phyloP scores from a whole-genome alignment of 2,797 vertebrate species.

The Characodon lateralis region DNA sequence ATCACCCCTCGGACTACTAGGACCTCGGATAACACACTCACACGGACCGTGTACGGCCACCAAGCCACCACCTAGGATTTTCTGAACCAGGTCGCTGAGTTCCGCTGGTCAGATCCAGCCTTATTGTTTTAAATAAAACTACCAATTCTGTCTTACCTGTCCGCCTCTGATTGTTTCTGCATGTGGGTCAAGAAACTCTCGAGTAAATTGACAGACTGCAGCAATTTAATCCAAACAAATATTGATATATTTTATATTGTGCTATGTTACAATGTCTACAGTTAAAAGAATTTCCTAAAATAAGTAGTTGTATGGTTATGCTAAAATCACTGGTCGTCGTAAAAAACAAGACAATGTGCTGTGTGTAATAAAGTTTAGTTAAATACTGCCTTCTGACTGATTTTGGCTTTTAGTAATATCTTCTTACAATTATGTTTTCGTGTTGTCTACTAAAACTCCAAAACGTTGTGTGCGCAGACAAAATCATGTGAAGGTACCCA shows the following conservation, averaged over 20 bases:
- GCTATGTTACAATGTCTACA: too few relatives aligned
- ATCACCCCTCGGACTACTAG: too few relatives aligned
- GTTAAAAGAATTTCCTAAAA: too few relatives aligned
- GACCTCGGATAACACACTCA: too few relatives aligned
- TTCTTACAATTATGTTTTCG: background rate
- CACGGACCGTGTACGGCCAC: too few relatives aligned
- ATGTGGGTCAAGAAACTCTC: too few relatives aligned
- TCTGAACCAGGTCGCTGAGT: too few relatives aligned
- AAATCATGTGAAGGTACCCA: constrained; percentile 32
- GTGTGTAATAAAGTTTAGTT: background rate
- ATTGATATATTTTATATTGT: background rate
- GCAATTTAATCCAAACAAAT: background rate
- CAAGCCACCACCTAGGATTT: too few relatives aligned
- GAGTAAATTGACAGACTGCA: background rate
- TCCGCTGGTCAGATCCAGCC: too few relatives aligned
- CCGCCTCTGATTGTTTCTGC: too few relatives aligned
- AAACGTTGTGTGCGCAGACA: background rate
- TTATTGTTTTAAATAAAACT: too few relatives aligned
- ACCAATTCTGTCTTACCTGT: too few relatives aligned
- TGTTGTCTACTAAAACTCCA: background rate
- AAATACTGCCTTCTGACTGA: background rate
- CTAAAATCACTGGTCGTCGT: background rate
- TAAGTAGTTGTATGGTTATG: background rate
- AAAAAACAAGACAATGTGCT: background rate
- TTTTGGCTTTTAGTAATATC: background rate